Evolutionary conservation across 2,797 vertebrate species (phyloP).

Genomic region (Lepilemur ruficaudatus): DNA sequence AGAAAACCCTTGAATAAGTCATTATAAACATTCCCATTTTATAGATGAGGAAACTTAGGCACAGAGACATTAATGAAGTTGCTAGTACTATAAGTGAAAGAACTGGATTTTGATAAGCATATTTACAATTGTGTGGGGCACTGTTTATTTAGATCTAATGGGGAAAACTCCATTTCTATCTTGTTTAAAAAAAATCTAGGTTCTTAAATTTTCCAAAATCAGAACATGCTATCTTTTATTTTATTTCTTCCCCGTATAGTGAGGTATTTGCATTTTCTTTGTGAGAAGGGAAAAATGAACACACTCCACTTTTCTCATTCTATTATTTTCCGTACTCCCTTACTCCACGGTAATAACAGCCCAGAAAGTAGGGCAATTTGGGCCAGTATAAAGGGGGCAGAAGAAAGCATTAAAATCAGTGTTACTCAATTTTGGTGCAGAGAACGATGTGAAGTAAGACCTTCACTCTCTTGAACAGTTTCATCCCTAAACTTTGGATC

Average conservation of each 20-base stretch:
- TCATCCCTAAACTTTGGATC: not conserved
- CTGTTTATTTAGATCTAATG: not conserved
- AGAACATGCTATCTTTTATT: not conserved
- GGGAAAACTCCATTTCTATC: not conserved
- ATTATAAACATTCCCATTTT: constrained; percentile 10
- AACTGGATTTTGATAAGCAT: not conserved
- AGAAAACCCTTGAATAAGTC: not conserved
- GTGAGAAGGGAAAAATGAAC: not conserved
- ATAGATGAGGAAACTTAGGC: not conserved
- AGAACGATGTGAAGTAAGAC: not conserved
- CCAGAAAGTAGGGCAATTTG: not conserved
- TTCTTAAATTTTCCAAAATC: constrained; percentile 25
- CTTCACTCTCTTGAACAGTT: not conserved
- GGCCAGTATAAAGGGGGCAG: not conserved
- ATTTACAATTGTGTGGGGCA: not conserved
- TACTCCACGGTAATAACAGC: not conserved
- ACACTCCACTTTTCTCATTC: not conserved
- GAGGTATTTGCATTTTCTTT: not conserved
- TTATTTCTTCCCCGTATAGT: not conserved
- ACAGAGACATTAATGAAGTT: not conserved
- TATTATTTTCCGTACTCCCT: not conserved
- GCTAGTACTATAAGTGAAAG: not conserved
- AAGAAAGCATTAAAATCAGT: constrained; percentile 10
- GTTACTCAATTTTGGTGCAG: not conserved
- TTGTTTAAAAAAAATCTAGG: constrained; percentile 8